These are phyloP conservation scores for Physella acuta DNA, from an alignment of 1,140 invertebrate species.

Conservation along the genomic window DNA sequence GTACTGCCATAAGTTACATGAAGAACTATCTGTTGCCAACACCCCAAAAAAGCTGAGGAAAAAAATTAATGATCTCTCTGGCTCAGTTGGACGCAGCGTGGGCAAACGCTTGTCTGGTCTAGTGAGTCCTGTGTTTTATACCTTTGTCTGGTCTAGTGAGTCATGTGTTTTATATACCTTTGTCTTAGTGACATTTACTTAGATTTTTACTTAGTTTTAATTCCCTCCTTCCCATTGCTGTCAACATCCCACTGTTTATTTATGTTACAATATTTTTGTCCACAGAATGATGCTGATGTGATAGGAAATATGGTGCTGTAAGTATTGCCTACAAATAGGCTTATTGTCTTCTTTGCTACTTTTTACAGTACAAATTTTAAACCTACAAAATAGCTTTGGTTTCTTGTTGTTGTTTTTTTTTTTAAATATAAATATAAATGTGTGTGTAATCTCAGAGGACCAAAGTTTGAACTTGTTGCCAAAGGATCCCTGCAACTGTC, in stretches of 20 bases:
- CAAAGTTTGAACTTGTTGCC: conserved; percentile 72
- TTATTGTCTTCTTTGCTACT: too few species aligned
- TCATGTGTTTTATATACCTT: neutral
- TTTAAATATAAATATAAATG: too few species aligned
- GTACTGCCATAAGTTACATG: conserved; percentile 71
- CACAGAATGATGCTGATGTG: conserved; percentile 57
- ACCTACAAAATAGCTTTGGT: too few species aligned
- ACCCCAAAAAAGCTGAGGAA: conserved; percentile 71
- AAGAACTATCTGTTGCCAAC: conserved; percentile 71
- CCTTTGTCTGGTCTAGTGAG: neutral
- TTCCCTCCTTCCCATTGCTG: too few species aligned
- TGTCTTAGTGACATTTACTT: conserved; percentile 1
- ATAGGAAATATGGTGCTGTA: conserved; percentile 57
- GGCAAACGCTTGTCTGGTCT: conserved; percentile 63
- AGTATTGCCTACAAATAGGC: too few species aligned
- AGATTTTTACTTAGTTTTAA: too few species aligned
- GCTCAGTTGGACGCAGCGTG: conserved; percentile 71
- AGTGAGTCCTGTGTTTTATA: conserved; percentile 33
- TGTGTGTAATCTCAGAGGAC: conserved; percentile 67
- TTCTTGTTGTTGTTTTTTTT: too few species aligned
- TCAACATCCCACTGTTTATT: too few species aligned
- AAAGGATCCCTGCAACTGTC: conserved; percentile 67
- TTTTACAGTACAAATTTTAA: too few species aligned
- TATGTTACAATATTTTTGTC: too few species aligned
- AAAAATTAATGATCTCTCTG: conserved; percentile 67